Percentiles rank a stretch among this genome's conserved stretches.
These are phyloP conservation scores for Sericinus montela DNA, from an alignment of 2,888 invertebrate species.

Conservation along the genomic window DNA sequence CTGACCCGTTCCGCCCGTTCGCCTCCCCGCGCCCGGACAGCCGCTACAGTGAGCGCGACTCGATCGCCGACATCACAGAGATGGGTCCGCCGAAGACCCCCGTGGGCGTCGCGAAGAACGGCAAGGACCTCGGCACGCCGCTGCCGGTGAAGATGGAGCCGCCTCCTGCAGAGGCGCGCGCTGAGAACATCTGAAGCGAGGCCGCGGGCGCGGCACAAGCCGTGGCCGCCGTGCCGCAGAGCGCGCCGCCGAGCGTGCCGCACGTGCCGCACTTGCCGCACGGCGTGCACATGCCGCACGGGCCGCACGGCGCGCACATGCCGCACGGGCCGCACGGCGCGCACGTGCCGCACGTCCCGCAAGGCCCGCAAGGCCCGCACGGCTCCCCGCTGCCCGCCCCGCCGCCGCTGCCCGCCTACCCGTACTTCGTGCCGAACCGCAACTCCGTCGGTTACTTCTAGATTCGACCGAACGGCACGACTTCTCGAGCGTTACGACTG, in stretches of 20 bases:
- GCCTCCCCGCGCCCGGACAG: conserved; percentile 78
- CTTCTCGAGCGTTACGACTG: conserved; percentile 31
- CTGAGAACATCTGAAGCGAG: conserved; percentile 73
- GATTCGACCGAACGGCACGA: conserved; percentile 19
- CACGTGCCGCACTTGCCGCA: conserved; percentile 17
- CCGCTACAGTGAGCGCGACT: conserved; percentile 84
- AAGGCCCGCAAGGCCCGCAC: conserved; percentile 25
- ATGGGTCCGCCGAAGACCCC: conserved; percentile 70
- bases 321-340: conserved; percentile 45
- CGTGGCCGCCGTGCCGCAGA: conserved; percentile 25
- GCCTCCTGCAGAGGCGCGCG: conserved; percentile 77
- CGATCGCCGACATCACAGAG: conserved; percentile 57
- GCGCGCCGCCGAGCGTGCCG: conserved; percentile 31
- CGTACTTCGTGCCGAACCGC: conserved; percentile 67
- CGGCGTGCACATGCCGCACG: conserved; percentile 52
- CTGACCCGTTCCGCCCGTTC: conserved; percentile 78
- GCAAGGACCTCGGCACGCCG: conserved; percentile 69
- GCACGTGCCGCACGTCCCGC: conserved; percentile 28
- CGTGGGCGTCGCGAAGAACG: conserved; percentile 45
- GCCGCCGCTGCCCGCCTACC: conserved; percentile 68
- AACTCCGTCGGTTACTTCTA: conserved; percentile 69
- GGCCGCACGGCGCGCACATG: conserved; percentile 32
- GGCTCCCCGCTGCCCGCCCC: conserved; percentile 40
- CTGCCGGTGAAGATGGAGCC: conserved; percentile 86
- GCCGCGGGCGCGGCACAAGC: conserved; percentile 59